phyloP scores from a whole-genome alignment of 2,797 vertebrate genomes.

The Pterois miles region DNA sequence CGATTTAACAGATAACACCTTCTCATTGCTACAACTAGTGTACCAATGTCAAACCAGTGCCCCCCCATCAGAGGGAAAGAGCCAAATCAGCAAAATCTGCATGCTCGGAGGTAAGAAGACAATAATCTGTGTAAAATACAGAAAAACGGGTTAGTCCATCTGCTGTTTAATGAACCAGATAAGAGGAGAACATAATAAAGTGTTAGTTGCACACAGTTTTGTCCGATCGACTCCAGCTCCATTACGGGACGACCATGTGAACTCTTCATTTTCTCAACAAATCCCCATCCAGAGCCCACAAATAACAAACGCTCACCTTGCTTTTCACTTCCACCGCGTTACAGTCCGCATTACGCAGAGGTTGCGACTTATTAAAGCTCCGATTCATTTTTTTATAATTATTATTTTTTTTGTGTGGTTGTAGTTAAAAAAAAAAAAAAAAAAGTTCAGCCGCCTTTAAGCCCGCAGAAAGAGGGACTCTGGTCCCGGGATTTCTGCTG shows the following conservation, averaged over 20 bases:
- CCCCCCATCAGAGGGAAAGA: slow-evolving; percentile 21
- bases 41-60: slow-evolving; percentile 15
- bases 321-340: slow-evolving; percentile 96
- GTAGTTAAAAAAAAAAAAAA: slow-evolving; percentile 10
- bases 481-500: slow-evolving; percentile 33
- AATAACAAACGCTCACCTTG: slow-evolving; percentile 86
- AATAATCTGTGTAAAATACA: slow-evolving; percentile 37
- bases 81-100: slow-evolving; percentile 47
- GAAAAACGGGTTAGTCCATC: slow-evolving; percentile 16
- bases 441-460: slow-evolving; percentile 58
- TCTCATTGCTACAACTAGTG: not conserved
- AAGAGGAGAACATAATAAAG: not conserved
- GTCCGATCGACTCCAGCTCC: slow-evolving; percentile 21
- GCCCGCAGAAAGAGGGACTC: slow-evolving; percentile 70
- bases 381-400: slow-evolving; percentile 96
- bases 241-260: slow-evolving; percentile 60
- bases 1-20: slow-evolving; percentile 4
- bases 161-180: not conserved
- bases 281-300: not conserved
- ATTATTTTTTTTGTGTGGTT: too few relatives aligned
- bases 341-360: slow-evolving; percentile 88
- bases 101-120: not conserved
- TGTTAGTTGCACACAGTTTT: slow-evolving; percentile 12
- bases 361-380: slow-evolving; percentile 94
- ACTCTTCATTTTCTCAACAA: slow-evolving; percentile 6